Percentiles rank a stretch among this genome's conserved stretches.
These are phyloP conservation scores for Brachymystax lenok DNA, from an alignment of 2,797 vertebrate genomes.

Conservation along the genomic window DNA sequence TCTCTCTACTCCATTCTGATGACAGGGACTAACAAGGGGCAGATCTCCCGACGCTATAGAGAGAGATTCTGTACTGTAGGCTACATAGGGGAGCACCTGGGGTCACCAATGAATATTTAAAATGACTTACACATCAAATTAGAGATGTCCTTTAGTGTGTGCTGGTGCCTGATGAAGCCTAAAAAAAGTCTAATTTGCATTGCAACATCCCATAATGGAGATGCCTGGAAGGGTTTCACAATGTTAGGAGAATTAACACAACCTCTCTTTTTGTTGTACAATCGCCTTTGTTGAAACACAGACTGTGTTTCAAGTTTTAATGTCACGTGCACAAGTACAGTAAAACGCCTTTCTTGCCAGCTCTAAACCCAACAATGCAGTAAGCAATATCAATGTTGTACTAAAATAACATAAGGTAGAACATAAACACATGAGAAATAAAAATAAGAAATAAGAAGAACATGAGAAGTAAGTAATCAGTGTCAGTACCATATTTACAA, in stretches of 20 bases:
- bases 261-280: conserved; percentile 32
- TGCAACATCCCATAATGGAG: conserved; percentile 36
- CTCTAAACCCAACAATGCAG: conserved; percentile 9
- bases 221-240: conserved; percentile 41
- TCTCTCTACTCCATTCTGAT: conserved; percentile 38
- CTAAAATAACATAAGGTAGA: too few species aligned
- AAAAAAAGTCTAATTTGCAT: conserved; percentile 52
- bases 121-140: conserved; percentile 65
- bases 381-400: too few species aligned
- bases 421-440: too few species aligned
- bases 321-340: background rate
- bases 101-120: conserved; percentile 76
- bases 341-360: background rate
- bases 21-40: conserved; percentile 33
- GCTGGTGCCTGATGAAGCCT: background rate
- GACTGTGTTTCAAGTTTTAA: background rate
- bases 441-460: too few species aligned
- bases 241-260: conserved; percentile 31
- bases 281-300: background rate
- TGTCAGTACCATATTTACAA: too few species aligned
- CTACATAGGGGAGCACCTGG: conserved; percentile 39
- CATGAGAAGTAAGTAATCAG: too few species aligned
- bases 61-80: conserved; percentile 37
- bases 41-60: background rate
- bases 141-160: conserved; percentile 68